These are phyloP conservation scores for Coregonus clupeaformis DNA, from an alignment of 2,113 vertebrate genomes.

Conservation along the genomic window DNA sequence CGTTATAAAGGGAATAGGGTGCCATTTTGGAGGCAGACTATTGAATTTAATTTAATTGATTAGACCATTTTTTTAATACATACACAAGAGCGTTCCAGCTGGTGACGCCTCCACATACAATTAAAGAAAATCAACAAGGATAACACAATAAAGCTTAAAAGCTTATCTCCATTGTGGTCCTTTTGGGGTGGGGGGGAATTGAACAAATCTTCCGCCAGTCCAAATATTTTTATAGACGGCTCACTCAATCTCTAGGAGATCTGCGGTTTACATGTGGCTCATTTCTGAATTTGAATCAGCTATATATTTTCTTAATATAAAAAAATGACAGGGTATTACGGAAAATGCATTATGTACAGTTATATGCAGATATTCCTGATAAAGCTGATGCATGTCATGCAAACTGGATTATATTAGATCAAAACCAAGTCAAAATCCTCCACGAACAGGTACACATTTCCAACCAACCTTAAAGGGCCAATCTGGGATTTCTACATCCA, in stretches of 20 bases:
- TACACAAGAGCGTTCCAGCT: too few species aligned
- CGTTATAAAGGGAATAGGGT: too few species aligned
- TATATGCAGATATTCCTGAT: not conserved
- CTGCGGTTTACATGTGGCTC: not conserved
- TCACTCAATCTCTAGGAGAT: slow-evolving; percentile 8
- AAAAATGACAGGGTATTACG: slow-evolving; percentile 2
- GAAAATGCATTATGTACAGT: not conserved
- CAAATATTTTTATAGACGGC: not conserved
- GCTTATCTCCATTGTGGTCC: too few species aligned
- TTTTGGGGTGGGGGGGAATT: too few species aligned
- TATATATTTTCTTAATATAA: not conserved
- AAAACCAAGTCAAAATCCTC: not conserved
- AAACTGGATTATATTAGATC: not conserved
- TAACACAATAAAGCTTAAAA: too few species aligned
- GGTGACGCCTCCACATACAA: too few species aligned
- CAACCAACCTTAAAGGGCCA: not conserved
- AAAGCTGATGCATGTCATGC: not conserved
- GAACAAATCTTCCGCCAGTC: too few species aligned
- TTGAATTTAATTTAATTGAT: too few species aligned
- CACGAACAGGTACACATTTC: not conserved
- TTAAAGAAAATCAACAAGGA: too few species aligned
- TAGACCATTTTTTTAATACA: too few species aligned
- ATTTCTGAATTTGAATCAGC: not conserved
- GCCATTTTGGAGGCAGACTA: too few species aligned
- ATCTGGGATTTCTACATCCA: not conserved